phyloP scores from a whole-genome alignment of 2,797 vertebrate species.

The Eulemur rubriventer region DNA sequence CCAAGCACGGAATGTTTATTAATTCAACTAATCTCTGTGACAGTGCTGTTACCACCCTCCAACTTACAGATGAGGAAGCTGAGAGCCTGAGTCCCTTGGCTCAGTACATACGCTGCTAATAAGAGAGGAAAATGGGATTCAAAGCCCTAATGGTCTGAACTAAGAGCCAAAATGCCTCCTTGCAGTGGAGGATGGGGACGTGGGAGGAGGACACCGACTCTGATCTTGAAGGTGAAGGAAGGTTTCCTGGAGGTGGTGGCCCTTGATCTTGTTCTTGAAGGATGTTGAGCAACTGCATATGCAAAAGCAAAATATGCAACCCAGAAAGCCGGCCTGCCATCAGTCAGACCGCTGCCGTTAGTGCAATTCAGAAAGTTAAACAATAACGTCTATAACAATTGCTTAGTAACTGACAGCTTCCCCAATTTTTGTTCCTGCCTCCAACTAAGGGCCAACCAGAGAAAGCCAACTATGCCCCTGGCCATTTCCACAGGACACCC shows the following conservation, averaged over 20 bases:
- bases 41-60: fast-evolving
- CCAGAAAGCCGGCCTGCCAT: neutral
- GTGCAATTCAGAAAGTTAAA: fast-evolving
- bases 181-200: fast-evolving
- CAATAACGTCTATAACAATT: fast-evolving
- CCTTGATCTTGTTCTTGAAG: neutral
- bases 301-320: neutral
- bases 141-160: neutral
- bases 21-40: fast-evolving
- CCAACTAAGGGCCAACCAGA: neutral
- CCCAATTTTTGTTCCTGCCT: neutral
- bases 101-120: fast-evolving
- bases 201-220: fast-evolving
- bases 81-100: neutral
- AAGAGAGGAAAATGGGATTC: neutral
- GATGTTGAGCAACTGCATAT: too few relatives aligned
- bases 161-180: fast-evolving
- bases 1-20: fast-evolving
- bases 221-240: neutral
- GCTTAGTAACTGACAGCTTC: neutral
- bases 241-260: neutral
- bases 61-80: neutral
- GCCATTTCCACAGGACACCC: fast-evolving
- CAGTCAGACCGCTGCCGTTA: fast-evolving
- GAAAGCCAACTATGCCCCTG: neutral